Base-by-base conservation (phyloP, 2,888 invertebrate genomes). In the Pheosia gnoma region DNA sequence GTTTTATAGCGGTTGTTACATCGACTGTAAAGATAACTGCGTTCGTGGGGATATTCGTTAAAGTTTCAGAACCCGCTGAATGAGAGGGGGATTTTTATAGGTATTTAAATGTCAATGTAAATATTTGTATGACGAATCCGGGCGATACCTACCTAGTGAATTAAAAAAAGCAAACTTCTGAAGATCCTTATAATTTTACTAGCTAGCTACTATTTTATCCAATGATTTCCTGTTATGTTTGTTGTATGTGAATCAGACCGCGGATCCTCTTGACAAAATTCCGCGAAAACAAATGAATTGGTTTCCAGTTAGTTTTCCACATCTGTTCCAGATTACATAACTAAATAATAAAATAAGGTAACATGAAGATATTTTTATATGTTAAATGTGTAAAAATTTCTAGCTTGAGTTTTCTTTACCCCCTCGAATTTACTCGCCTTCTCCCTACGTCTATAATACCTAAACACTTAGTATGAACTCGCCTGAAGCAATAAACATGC, bases 1-100 rank as follows among this genome's bases (percentile, higher is more conserved):
- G 82, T 91, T 92, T 90, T 86, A 90, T 88, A 81, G 76, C 75
- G 66, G 83, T 79, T 82, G 83, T 88, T 83, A 86, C 84, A 85
- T 85, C 74, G 79, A 78, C 83, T 81, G 85, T 87, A 83, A 83
- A 89, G 90, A 91, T 91, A 88, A 88, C 82, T 84, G 82, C 72
- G 79, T 80, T 78, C 72, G 71, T 70, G 80, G 87, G 90, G 89
- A 86, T 90, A 91, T 88, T 88, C 85, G 80, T 79, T 79, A 77
- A 76, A 79, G 11, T 76, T 75, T 80, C 76, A 80, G 76, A 68
- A 74, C 74, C 70, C 72, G 76, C 72, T 64, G 81, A 81, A 79
- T 63, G 61, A 62, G 65, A 67, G 67, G 75, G 70, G 61, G 62
- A 66, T 58, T 61, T 74, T 60, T 76, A 36, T 68, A 59, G 47